Conservation (phyloP, 2,113 vertebrate species). For the Strix aluco region DNA sequence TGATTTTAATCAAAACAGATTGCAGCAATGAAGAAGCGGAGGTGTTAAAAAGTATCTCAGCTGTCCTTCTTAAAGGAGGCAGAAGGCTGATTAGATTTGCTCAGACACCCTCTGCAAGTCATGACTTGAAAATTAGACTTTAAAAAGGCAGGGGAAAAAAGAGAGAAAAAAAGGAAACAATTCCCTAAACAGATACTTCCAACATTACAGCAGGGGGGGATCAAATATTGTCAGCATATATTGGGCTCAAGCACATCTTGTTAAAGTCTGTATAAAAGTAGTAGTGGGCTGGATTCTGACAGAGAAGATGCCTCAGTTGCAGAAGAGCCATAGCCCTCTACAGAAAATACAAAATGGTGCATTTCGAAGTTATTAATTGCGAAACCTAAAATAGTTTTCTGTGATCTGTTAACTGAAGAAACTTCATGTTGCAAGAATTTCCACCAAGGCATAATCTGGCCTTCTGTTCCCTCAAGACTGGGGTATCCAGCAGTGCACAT, state of each 20-base stretch:
- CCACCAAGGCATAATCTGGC: rapidly evolving
- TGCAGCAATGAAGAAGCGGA: constrained; percentile 1
- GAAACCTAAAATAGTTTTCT: background rate
- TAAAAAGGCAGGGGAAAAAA: background rate
- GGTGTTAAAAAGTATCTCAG: constrained; percentile 33
- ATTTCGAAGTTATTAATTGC: background rate
- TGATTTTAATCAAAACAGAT: constrained; percentile 57
- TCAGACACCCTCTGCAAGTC: constrained; percentile 13
- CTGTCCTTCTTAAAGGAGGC: constrained; percentile 11
- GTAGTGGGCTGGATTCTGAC: background rate
- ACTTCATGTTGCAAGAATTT: background rate
- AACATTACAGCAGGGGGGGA: background rate
- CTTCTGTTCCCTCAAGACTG: background rate
- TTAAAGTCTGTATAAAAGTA: background rate
- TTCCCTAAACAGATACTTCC: background rate
- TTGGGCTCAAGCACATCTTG: background rate
- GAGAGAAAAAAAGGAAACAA: background rate
- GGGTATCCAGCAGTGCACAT: background rate
- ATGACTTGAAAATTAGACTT: constrained; percentile 35
- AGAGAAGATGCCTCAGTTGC: background rate
- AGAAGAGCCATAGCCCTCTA: background rate
- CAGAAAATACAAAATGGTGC: background rate
- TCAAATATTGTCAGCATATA: background rate
- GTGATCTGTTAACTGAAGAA: background rate
- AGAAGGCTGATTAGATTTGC: constrained; percentile 47